Conservation (phyloP, 2,113 vertebrate genomes). For the Mustela lutreola region DNA sequence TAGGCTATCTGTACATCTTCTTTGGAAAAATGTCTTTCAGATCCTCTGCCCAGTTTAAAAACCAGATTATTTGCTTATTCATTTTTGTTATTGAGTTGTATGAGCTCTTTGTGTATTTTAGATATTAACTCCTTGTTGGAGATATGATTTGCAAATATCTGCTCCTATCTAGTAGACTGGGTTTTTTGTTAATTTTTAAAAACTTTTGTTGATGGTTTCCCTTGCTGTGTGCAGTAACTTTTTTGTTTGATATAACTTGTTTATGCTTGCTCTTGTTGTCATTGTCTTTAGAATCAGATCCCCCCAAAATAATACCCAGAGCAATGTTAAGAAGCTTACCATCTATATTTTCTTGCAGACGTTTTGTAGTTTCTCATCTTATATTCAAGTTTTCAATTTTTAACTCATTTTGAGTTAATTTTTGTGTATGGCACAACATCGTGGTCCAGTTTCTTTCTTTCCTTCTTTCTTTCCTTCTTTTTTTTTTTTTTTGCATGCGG, state of each 20-base stretch:
- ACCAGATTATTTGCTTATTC: not conserved
- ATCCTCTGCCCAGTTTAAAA: not conserved
- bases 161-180: not conserved
- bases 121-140: not conserved
- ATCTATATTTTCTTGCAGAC: not conserved
- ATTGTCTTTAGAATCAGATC: not conserved
- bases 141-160: not conserved
- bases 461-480: not conserved
- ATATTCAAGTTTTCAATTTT: not conserved
- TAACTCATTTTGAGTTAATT: not conserved
- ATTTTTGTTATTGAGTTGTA: not conserved
- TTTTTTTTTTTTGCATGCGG: not conserved
- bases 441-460: not conserved
- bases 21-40: not conserved
- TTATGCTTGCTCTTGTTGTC: not conserved
- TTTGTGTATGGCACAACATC: not conserved
- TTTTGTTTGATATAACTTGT: not conserved
- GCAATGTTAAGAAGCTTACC: not conserved
- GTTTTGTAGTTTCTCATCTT: not conserved
- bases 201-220: not conserved
- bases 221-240: not conserved
- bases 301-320: not conserved
- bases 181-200: not conserved
- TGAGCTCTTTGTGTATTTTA: not conserved
- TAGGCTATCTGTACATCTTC: not conserved